Base-by-base conservation (phyloP, 2,888 invertebrate genomes). In the Boloria euphrosyne region DNA sequence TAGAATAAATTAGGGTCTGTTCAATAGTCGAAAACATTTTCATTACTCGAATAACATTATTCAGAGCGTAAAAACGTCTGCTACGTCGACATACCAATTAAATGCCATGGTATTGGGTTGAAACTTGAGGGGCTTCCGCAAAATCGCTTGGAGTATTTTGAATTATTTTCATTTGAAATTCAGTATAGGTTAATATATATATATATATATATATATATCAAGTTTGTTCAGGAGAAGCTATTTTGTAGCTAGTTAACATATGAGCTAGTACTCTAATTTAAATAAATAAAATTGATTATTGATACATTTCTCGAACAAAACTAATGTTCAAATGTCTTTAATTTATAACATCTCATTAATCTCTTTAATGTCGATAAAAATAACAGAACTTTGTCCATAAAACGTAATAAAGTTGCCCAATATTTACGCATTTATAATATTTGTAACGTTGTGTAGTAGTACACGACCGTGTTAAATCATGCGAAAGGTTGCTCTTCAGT, bases 11-110 rank as follows among this genome's bases (percentile, higher is more conserved):
- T 53, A 62, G 52, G 31, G n/a, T 44, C 17, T 46, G 51, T 55
- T 49, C 31, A 50, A 61, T 31, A 52, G 52, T 44, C 58, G 49
- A 62, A 53, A 65, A 68, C 65, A 62, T 68, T 68, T 65, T 65
- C 65, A 65, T 68, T 65, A 65, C 57, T 18, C 55, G 64, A 55
- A 65, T 55, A 68, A 65, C 57, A 65, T 57, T 18, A 67, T 65
- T 53, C 44, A 58, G 65, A 61, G 65, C 62, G 65, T 66, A 60
- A 66, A 66, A 66, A 60, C 60, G 59, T 49, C 59, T 60, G 51
- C 60, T 62, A 66, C 53, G 17, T 57, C 55, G 22, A 51, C 43
- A 51, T 57, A 14, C 55, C 59, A 51, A 62, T 57, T 51, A 61
- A 62, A 69, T 66, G 43, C 64, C 57, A 51, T 44, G 51, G 64